phyloP scores from a whole-genome alignment of 1,140 invertebrate species.

The Coelopa frigida region DNA sequence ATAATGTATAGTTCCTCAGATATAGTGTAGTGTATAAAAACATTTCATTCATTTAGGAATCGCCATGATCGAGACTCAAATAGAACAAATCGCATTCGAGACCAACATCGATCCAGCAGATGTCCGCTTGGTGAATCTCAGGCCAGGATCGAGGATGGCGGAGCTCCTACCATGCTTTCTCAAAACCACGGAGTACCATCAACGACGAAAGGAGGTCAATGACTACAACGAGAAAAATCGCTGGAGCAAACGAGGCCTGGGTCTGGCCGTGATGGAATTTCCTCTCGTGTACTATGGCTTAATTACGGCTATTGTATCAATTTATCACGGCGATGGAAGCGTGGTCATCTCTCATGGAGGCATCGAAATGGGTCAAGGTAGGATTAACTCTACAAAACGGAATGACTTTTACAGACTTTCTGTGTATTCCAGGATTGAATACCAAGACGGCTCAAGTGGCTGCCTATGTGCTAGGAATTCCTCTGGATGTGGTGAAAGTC shows the following conservation, averaged over 20 bases:
- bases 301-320: constrained; percentile 53
- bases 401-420: too few relatives aligned
- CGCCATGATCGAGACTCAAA: constrained; percentile 65
- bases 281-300: constrained; percentile 46
- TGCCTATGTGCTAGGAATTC: constrained; percentile 65
- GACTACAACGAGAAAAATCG: constrained; percentile 55
- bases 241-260: constrained; percentile 60
- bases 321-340: constrained; percentile 60
- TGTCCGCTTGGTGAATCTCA: constrained; percentile 58
- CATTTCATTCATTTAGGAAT: constrained; percentile 32
- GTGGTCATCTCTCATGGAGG: constrained; percentile 60
- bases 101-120: constrained; percentile 61
- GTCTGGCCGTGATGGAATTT: constrained; percentile 54
- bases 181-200: constrained; percentile 46
- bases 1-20: too few relatives aligned
- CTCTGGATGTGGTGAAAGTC: constrained; percentile 60
- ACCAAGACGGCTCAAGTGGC: constrained; percentile 65
- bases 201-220: constrained; percentile 47
- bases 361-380: constrained; percentile 66
- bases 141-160: constrained; percentile 38
- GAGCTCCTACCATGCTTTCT: constrained; percentile 38
- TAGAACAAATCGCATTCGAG: constrained; percentile 70
- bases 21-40: too few relatives aligned
- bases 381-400: neutral
- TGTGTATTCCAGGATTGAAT: constrained; percentile 50